phyloP scores from a whole-genome alignment of 2,113 vertebrate genomes.

The Leptosomus discolor region DNA sequence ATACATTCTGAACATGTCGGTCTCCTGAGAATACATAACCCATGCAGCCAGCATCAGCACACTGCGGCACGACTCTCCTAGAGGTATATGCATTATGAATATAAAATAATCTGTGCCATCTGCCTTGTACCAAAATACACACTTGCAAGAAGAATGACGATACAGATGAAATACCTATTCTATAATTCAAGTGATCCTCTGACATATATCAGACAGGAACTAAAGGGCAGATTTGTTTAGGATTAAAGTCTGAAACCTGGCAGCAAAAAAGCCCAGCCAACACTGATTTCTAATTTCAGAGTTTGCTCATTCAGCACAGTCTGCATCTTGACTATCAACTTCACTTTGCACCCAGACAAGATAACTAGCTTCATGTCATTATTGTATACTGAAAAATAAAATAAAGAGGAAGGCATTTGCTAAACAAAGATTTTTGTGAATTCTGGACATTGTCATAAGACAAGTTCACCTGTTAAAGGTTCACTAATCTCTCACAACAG shows the following conservation, averaged over 20 bases:
- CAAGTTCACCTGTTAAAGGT: neutral
- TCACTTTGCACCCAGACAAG: neutral
- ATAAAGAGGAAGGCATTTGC: neutral
- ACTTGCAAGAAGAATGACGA: neutral
- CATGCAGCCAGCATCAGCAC: slow-evolving; percentile 32
- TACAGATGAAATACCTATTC: neutral
- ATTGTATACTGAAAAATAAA: neutral
- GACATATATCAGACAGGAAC: neutral
- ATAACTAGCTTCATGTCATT: neutral
- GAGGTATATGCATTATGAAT: slow-evolving; percentile 4
- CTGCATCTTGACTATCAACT: neutral
- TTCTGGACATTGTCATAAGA: neutral
- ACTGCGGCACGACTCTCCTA: neutral
- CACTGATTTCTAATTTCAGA: neutral
- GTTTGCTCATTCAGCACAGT: neutral
- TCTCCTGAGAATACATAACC: slow-evolving; percentile 36
- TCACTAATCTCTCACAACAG: neutral
- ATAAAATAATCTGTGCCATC: neutral
- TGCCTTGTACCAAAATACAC: neutral
- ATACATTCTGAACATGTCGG: neutral
- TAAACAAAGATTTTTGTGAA: neutral
- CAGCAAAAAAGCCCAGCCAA: neutral
- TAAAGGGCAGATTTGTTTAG: neutral
- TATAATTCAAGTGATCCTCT: neutral
- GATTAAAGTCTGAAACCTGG: neutral